A percentile compares a stretch with the other conserved stretches of the same genome.
phyloP scores from a whole-genome alignment of 2,797 vertebrate genomes.

The Crenichthys baileyi region DNA sequence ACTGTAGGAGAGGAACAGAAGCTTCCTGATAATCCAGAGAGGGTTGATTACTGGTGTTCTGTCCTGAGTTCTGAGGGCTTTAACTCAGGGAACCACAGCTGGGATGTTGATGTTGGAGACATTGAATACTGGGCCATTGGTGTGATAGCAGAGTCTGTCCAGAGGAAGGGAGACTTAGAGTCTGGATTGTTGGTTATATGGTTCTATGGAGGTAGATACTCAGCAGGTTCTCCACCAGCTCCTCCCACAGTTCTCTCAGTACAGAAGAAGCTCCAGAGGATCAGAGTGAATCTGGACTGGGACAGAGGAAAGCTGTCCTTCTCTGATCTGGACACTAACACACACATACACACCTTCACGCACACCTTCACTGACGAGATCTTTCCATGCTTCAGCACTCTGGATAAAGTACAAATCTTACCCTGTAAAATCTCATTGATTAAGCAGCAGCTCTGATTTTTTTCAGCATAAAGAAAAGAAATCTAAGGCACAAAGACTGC shows the following conservation, averaged over 20 bases:
- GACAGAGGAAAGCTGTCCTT: conserved; percentile 4
- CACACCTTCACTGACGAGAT: neutral
- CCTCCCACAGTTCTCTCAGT: neutral
- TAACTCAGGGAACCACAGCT: neutral
- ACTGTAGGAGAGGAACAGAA: neutral
- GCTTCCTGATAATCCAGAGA: conserved; percentile 4
- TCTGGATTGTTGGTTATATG: neutral
- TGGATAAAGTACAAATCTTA: neutral
- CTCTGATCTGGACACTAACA: neutral
- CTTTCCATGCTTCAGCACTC: neutral
- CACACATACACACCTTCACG: conserved; percentile 11
- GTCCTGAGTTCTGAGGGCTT: neutral
- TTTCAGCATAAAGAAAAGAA: too few species aligned
- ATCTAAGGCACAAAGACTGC: too few species aligned
- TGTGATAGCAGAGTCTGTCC: neutral
- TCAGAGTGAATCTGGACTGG: conserved; percentile 11
- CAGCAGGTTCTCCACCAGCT: neutral
- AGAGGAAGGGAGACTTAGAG: neutral
- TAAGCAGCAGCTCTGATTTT: neutral
- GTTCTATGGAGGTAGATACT: neutral
- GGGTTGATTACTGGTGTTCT: accelerated
- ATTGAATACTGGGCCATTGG: neutral
- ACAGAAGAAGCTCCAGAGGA: neutral
- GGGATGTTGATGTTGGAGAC: neutral
- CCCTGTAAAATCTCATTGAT: neutral